phyloP scores from a whole-genome alignment of 2,113 vertebrate species.

The Rhea americana region DNA sequence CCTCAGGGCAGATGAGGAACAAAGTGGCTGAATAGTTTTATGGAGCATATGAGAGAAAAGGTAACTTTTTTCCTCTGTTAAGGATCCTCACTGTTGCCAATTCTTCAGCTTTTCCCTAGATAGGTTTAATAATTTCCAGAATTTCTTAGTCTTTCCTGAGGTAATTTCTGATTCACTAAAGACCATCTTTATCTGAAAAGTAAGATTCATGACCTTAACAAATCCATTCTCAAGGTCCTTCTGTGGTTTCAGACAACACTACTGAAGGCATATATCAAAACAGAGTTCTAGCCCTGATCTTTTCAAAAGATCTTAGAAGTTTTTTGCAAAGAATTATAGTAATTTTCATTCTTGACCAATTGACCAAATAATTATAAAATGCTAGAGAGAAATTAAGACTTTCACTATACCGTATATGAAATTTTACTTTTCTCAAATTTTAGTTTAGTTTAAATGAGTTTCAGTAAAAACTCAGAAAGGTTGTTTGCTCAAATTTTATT shows the following conservation, averaged over 20 bases:
- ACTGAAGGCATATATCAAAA: constrained; percentile 41
- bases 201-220: constrained; percentile 49
- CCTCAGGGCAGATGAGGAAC: neutral
- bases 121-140: neutral
- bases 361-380: neutral
- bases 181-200: constrained; percentile 40
- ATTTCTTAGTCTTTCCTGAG: neutral
- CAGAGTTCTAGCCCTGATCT: neutral
- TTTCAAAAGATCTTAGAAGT: neutral
- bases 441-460: neutral
- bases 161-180: constrained; percentile 54
- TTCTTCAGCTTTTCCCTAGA: neutral
- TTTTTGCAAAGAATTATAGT: neutral
- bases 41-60: neutral
- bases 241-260: constrained; percentile 14
- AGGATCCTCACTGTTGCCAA: neutral
- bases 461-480: neutral
- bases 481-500: neutral
- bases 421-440: neutral
- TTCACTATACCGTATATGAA: neutral
- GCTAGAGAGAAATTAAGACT: neutral
- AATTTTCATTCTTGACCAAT: neutral
- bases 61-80: neutral
- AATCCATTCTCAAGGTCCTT: constrained; percentile 11
- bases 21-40: neutral